Evolutionary conservation across 2,113 vertebrate species (phyloP).

Genomic region (Nibea coibor): DNA sequence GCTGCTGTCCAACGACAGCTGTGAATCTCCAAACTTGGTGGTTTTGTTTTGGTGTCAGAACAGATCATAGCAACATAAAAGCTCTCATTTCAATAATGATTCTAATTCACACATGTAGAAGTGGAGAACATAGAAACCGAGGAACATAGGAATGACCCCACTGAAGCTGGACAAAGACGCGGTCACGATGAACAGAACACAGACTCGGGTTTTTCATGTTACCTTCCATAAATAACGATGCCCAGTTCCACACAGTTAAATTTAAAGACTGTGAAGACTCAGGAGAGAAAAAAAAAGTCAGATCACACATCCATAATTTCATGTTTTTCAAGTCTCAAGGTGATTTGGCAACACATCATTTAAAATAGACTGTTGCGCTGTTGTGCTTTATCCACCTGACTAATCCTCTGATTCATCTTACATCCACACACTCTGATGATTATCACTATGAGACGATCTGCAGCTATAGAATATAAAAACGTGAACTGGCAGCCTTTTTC

Average conservation of each 20-base stretch:
- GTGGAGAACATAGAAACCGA: too few species aligned
- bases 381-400: neutral
- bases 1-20: neutral
- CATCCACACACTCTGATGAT: neutral
- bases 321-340: neutral
- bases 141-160: too few species aligned
- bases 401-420: slow-evolving; percentile 17
- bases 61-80: too few species aligned
- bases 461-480: neutral
- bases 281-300: neutral
- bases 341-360: neutral
- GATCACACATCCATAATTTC: neutral
- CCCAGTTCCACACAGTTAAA: neutral
- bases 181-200: neutral
- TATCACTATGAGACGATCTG: neutral
- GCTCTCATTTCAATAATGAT: too few species aligned
- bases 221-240: neutral
- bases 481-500: neutral
- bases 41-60: too few species aligned
- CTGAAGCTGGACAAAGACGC: too few species aligned
- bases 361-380: neutral
- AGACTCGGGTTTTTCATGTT: too few species aligned
- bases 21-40: neutral
- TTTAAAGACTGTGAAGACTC: neutral
- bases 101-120: too few species aligned